Evolutionary conservation across 2,797 vertebrate species (phyloP).

Genomic region (Melanotaenia parkinsoni): DNA sequence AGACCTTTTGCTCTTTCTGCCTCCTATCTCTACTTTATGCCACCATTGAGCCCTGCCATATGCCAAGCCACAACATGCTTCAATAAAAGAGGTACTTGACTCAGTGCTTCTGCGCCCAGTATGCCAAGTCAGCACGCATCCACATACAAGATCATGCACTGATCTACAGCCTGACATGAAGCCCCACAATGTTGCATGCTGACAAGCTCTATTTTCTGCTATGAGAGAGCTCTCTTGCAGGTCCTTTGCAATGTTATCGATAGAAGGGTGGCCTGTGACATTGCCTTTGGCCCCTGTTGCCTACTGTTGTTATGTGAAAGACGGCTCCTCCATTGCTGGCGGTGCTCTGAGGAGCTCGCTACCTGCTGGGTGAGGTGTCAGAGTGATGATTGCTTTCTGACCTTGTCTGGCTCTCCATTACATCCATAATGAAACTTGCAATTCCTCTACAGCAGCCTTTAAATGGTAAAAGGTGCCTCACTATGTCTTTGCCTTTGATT

Average conservation of each 20-base stretch:
- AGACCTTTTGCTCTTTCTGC: constrained; percentile 37
- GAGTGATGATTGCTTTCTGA: constrained; percentile 83
- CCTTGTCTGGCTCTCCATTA: constrained; percentile 79
- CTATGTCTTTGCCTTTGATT: constrained; percentile 78
- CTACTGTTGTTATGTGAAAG: constrained; percentile 68
- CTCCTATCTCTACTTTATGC: constrained; percentile 52
- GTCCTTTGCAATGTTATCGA: constrained; percentile 70
- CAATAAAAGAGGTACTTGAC: constrained; percentile 28
- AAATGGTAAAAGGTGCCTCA: constrained; percentile 79
- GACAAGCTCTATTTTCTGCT: constrained; percentile 68
- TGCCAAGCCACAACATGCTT: constrained; percentile 31
- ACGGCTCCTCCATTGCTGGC: constrained; percentile 50
- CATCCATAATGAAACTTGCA: constrained; percentile 79
- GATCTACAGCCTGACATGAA: constrained; percentile 46
- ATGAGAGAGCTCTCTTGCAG: constrained; percentile 61
- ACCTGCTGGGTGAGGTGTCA: constrained; percentile 80
- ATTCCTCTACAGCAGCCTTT: constrained; percentile 76
- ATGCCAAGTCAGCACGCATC: constrained; percentile 53
- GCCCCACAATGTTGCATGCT: constrained; percentile 43
- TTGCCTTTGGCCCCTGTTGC: constrained; percentile 66
- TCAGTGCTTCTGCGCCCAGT: constrained; percentile 20
- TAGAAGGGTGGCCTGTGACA: constrained; percentile 72
- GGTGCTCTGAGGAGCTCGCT: constrained; percentile 60
- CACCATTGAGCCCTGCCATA: constrained; percentile 51
- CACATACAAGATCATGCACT: constrained; percentile 39